phyloP scores from a whole-genome alignment of 2,797 vertebrate species.

The Epinephelus malabaricus region DNA sequence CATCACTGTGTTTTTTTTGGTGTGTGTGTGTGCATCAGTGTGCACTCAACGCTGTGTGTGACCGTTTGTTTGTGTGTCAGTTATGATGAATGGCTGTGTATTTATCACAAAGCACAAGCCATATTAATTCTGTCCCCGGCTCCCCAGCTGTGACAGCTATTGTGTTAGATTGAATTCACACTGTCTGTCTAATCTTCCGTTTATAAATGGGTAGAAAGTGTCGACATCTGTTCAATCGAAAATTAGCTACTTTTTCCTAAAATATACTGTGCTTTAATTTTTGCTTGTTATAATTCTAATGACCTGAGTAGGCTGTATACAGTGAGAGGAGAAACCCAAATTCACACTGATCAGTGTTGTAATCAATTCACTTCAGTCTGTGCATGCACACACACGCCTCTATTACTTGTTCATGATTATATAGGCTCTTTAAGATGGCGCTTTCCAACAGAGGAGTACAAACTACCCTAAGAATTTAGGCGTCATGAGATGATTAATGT shows the following conservation, averaged over 20 bases:
- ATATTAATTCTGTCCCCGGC: constrained; percentile 41
- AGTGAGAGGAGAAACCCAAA: background rate
- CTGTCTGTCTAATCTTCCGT: constrained; percentile 17
- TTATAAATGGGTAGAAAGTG: constrained; percentile 19
- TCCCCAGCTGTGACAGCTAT: constrained; percentile 49
- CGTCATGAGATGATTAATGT: background rate
- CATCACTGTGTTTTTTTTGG: background rate
- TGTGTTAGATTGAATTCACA: constrained; percentile 47
- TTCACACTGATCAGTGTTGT: background rate
- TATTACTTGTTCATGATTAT: background rate
- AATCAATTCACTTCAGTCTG: background rate
- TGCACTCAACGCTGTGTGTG: background rate
- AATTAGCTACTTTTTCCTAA: constrained; percentile 1
- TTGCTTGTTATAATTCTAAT: background rate
- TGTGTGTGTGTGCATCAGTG: background rate
- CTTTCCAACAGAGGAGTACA: background rate
- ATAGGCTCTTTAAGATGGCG: background rate
- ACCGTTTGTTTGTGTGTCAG: constrained; percentile 32
- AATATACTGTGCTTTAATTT: constrained; percentile 6
- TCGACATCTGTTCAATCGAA: constrained; percentile 14
- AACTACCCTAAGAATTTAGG: background rate
- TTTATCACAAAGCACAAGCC: constrained; percentile 44
- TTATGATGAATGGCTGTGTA: constrained; percentile 57
- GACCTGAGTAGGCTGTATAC: background rate
- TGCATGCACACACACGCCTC: background rate